phyloP scores from a whole-genome alignment of 1,140 invertebrate species.

The Pseudomyrmex flavicornis region DNA sequence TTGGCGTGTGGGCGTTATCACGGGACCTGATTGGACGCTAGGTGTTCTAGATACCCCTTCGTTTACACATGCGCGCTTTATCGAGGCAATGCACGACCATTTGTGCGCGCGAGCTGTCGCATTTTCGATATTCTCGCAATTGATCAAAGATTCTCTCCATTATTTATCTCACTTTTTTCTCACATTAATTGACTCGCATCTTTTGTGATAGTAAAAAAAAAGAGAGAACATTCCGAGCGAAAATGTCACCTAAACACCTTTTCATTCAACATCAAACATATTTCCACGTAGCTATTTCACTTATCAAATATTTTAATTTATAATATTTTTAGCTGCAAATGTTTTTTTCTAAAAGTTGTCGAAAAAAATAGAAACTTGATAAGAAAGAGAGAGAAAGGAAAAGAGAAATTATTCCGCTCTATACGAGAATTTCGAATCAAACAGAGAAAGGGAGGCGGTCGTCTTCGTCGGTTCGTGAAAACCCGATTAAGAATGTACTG shows the following conservation, averaged over 20 bases:
- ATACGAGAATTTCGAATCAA: slow-evolving; percentile 6
- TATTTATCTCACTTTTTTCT: background rate
- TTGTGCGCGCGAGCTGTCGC: slow-evolving; percentile 25
- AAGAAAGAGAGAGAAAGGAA: too few species aligned
- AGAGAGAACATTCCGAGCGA: background rate
- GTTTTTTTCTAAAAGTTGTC: background rate
- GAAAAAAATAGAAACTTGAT: too few species aligned
- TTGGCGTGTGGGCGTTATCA: slow-evolving; percentile 83
- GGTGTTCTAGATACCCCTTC: slow-evolving; percentile 61
- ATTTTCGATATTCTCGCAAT: background rate
- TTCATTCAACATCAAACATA: background rate
- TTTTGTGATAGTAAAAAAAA: background rate
- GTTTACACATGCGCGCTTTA: slow-evolving; percentile 64
- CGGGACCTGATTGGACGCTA: slow-evolving; percentile 75
- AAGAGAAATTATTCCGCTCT: too few species aligned
- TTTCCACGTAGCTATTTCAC: background rate
- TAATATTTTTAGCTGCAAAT: background rate
- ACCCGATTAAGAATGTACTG: slow-evolving; percentile 68
- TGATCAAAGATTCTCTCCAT: background rate
- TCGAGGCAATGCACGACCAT: slow-evolving; percentile 21
- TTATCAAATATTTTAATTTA: background rate
- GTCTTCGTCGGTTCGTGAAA: slow-evolving; percentile 63
- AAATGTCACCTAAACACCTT: background rate
- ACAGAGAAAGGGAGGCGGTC: background rate
- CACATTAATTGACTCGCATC: background rate